A percentile compares a stretch with the other conserved stretches of the same genome.
These are phyloP conservation scores for Camptogramma bilineatum DNA, from an alignment of 2,888 invertebrate genomes.

Conservation along the genomic window DNA sequence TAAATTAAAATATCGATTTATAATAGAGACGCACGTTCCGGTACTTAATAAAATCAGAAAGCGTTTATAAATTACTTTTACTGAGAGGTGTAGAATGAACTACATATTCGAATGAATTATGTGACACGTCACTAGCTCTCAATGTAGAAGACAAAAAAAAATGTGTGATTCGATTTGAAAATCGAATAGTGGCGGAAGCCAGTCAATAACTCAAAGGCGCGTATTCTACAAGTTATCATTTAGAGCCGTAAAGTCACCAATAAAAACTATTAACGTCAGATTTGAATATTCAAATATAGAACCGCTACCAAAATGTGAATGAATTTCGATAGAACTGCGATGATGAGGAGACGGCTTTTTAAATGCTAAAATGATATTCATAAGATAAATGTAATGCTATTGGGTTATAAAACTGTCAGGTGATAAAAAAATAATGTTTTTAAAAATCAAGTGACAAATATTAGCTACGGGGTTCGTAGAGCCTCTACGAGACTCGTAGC, in stretches of 20 bases:
- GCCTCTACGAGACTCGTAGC: conserved; percentile 76
- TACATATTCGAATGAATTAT: conserved; percentile 11
- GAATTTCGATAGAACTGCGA: conserved; percentile 48
- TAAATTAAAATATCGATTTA: conserved; percentile 69
- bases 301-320: conserved; percentile 68
- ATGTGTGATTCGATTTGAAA: conserved; percentile 31
- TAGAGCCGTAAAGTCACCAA: conserved; percentile 79
- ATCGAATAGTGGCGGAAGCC: conserved; percentile 51
- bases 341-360: conserved; percentile 40
- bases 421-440: background rate
- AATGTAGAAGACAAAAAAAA: background rate
- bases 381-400: background rate
- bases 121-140: background rate
- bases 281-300: conserved; percentile 79
- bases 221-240: conserved; percentile 70
- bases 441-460: conserved; percentile 13
- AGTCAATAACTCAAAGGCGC: conserved; percentile 60
- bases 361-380: background rate
- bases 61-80: conserved; percentile 26
- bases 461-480: conserved; percentile 54
- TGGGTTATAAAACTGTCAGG: background rate
- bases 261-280: conserved; percentile 79
- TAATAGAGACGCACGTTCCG: conserved; percentile 57
- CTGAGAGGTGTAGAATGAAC: conserved; percentile 14
- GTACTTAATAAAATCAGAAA: conserved; percentile 42